These are phyloP conservation scores for Ophthalmotilapia sp. DNA, from an alignment of 2,113 vertebrate species.

Conservation along the genomic window DNA sequence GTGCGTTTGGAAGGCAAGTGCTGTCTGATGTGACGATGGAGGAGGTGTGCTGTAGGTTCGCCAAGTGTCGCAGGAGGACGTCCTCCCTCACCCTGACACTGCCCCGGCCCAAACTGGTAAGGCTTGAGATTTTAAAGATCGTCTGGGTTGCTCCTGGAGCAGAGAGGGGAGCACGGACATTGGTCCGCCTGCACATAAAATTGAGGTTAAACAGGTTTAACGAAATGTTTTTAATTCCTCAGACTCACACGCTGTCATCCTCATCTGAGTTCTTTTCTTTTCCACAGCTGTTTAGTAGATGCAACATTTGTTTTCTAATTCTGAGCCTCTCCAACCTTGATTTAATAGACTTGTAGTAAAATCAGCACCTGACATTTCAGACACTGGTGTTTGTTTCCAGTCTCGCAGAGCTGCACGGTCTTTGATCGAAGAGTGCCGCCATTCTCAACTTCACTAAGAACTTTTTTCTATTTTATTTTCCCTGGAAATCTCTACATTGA, in stretches of 20 bases:
- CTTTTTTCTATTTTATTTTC: neutral
- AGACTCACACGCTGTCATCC: neutral
- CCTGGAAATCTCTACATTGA: neutral
- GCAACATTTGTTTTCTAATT: neutral
- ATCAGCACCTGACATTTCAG: neutral
- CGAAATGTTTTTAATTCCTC: neutral
- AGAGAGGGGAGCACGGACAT: neutral
- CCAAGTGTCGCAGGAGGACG: slow-evolving; percentile 36
- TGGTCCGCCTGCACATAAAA: neutral
- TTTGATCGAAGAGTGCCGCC: neutral
- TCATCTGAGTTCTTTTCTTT: neutral
- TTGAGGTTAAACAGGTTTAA: neutral
- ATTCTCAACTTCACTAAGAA: neutral
- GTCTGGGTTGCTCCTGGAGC: neutral
- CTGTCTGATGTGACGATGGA: slow-evolving; percentile 24
- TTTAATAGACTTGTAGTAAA: neutral
- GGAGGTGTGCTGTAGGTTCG: slow-evolving; percentile 28
- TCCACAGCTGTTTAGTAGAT: neutral
- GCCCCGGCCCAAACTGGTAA: slow-evolving; percentile 41
- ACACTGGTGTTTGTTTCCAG: neutral
- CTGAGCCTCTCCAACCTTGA: neutral
- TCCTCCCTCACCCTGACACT: slow-evolving; percentile 27
- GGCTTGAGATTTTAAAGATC: neutral
- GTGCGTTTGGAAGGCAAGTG: neutral
- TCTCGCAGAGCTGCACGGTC: neutral